Evolutionary conservation across 2,888 invertebrate species (phyloP), one percentile per base, ranked within the genome.

Genomic region (Caenorhabditis zanzibari): DNA sequence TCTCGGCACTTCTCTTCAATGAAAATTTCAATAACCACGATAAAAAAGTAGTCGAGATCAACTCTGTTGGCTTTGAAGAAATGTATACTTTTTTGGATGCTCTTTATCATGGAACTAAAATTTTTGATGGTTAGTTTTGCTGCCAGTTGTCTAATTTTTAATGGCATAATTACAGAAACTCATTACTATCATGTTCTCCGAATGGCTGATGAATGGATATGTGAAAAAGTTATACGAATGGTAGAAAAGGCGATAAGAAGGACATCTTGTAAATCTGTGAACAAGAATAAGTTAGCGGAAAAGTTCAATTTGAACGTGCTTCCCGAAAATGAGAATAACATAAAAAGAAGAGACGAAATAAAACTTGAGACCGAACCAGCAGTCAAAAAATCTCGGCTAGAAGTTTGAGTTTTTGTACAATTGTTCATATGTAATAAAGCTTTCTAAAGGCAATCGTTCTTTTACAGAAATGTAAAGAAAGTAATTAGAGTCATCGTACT

Each of bases 181-280:
- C 12, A 69, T 5, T 77, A 69, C 44, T 69, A 61, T 12, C 52
- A 69, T 26, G 52, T 61, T 12, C 68, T 77, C 4, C 68, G 69
- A 28, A 68, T 61, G 38, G 59, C 76, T n/a, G 76, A 77, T 32
- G 77, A 71, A 41, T 77, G 77, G 77, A 77, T 77, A 19, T 77
- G 71, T 24, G 59, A 61, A 12, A 44, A 41, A 19, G 54, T 69
- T 26, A 19, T 49, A 0, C 24, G 49, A 19, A 61, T 71, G 1
- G 22, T 77, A 19, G 63, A 63, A 12, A 77, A 71, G 28, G 77
- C 61, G 4, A 22, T 77, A 10, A 32, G 10, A 5, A 77, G 63
- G 26, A 59, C 49, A 14, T 22, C 7, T n/a, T 44, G 59, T 44
- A 4, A 41, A 14, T 44, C 44, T 54, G 63, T 77, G 14, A 71